Conservation (phyloP, 2,888 invertebrate genomes). For the Megalurothrips usitatus region DNA sequence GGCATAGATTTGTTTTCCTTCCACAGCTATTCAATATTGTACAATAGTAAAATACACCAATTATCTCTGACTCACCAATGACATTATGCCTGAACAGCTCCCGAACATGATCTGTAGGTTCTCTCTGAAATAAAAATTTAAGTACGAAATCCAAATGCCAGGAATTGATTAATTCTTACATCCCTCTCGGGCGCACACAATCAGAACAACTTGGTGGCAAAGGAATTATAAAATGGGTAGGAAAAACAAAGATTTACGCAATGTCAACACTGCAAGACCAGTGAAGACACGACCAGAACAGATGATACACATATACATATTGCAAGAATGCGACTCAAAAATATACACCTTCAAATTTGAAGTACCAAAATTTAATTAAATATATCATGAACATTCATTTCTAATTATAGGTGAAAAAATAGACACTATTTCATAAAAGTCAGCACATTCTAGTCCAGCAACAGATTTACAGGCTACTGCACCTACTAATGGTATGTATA, state of each 20-base stretch:
- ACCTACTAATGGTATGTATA: background rate
- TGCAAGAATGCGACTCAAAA: background rate
- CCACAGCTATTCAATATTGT: background rate
- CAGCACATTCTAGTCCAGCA: background rate
- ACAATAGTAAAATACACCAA: background rate
- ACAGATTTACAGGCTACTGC: background rate
- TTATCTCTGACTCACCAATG: background rate
- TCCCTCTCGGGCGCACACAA: background rate
- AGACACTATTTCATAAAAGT: background rate
- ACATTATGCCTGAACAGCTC: background rate
- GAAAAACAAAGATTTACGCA: background rate
- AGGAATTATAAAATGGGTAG: background rate
- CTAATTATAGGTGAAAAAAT: constrained; percentile 12
- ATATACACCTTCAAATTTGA: constrained; percentile 4
- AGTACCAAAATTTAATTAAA: background rate
- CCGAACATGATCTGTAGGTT: background rate
- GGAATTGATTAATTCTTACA: background rate
- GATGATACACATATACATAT: background rate
- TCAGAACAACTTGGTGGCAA: background rate
- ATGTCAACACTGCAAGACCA: background rate
- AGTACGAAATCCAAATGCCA: background rate
- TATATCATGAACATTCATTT: background rate
- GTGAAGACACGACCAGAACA: background rate
- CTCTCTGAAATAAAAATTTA: background rate
- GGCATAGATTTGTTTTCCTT: background rate